These are phyloP conservation scores for Papilio polytes DNA, from an alignment of 1,140 invertebrate species.

Conservation along the genomic window DNA sequence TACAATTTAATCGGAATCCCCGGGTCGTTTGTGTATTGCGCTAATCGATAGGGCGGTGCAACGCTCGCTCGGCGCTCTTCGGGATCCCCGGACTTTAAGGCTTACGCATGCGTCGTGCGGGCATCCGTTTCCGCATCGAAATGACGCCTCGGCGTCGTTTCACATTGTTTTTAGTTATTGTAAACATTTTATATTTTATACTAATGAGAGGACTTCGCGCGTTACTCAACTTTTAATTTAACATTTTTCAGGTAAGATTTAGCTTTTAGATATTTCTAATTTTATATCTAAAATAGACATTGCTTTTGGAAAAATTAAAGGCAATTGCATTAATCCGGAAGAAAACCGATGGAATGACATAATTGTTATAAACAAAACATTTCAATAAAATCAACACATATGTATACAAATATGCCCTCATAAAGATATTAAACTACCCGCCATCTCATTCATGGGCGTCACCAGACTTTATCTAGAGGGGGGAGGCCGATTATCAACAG, in stretches of 20 bases:
- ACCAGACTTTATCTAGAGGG: too few relatives aligned
- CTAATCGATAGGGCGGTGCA: not conserved
- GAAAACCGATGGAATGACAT: not conserved
- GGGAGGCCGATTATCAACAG: too few relatives aligned
- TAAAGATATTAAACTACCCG: too few relatives aligned
- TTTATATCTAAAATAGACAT: too few relatives aligned
- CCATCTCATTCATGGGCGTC: too few relatives aligned
- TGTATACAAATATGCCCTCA: too few relatives aligned
- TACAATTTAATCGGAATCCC: not conserved
- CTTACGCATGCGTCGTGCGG: not conserved
- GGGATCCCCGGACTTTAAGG: not conserved
- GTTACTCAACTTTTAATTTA: not conserved
- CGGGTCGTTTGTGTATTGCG: not conserved
- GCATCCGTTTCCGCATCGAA: not conserved
- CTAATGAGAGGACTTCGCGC: not conserved
- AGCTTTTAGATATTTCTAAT: not conserved
- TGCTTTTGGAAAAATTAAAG: not conserved
- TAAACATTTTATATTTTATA: not conserved
- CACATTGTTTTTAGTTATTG: not conserved
- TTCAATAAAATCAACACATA: too few relatives aligned
- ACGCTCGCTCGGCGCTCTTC: not conserved
- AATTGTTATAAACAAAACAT: too few relatives aligned
- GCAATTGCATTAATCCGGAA: not conserved
- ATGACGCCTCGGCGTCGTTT: constrained; percentile 9
- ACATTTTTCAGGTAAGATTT: not conserved